These are phyloP conservation scores for Doris montereyensis DNA, from an alignment of 2,888 invertebrate genomes.

Conservation along the genomic window DNA sequence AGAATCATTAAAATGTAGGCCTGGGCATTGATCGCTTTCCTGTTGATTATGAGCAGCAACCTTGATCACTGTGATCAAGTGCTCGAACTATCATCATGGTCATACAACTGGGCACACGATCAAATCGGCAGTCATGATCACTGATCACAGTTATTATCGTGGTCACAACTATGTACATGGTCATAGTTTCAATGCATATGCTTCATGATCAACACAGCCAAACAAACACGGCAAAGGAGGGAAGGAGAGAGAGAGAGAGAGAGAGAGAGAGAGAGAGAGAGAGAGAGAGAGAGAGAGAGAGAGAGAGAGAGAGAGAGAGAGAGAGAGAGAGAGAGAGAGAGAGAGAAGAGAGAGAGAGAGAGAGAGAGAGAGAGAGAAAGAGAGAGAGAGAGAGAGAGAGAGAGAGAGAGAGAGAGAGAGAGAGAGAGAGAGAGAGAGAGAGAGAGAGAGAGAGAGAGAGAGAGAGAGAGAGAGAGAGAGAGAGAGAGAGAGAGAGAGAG, in stretches of 20 bases:
- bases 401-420: constrained; percentile 61
- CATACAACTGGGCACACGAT: too few species aligned
- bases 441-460: constrained; percentile 4
- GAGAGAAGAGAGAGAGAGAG: constrained; percentile 7
- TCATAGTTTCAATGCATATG: too few species aligned
- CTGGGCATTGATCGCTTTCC: too few species aligned
- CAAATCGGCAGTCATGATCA: too few species aligned
- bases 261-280: neutral
- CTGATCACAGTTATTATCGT: too few species aligned
- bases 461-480: constrained; percentile 36
- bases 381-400: constrained; percentile 57
- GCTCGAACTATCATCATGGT: too few species aligned
- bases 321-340: constrained; percentile 33
- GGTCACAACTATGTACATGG: too few species aligned
- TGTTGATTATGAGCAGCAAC: too few species aligned
- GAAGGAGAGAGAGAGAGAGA: neutral
- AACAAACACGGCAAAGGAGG: neutral
- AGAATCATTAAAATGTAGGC: too few species aligned
- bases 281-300: neutral
- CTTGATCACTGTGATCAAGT: too few species aligned
- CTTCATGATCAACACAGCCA: neutral
- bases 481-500: constrained; percentile 35
- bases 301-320: neutral
- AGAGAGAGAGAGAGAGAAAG: constrained; percentile 48
- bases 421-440: constrained; percentile 70